Percentiles rank a stretch among this genome's conserved stretches.
phyloP scores from a whole-genome alignment of 2,113 vertebrate species.

The Ammodytes dubius region DNA sequence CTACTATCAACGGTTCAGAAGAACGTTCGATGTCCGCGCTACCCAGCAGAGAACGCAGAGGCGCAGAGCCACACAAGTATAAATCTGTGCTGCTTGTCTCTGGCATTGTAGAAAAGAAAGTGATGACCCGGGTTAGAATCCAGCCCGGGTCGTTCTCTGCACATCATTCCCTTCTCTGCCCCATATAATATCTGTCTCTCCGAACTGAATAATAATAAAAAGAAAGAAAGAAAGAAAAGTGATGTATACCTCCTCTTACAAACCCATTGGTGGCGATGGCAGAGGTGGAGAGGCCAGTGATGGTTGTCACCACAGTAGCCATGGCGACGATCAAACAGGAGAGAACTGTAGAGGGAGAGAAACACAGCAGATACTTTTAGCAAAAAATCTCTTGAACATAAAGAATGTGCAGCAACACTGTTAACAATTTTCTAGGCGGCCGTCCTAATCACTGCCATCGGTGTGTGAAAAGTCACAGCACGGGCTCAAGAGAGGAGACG shows the following conservation, averaged over 20 bases:
- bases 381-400: not conserved
- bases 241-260: slow-evolving; percentile 93
- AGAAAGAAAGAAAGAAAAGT: not conserved
- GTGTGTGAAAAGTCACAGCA: slow-evolving; percentile 41
- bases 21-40: no score
- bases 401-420: slow-evolving; percentile 23
- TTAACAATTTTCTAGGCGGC: slow-evolving; percentile 25
- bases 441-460: slow-evolving; percentile 4
- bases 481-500: not conserved
- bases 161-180: no score
- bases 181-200: no score
- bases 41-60: no score
- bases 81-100: no score
- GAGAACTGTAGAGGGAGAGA: slow-evolving; percentile 82
- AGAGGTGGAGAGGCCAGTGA: slow-evolving; percentile 97
- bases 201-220: no score
- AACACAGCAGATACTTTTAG: slow-evolving; percentile 14
- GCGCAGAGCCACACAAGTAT: no score
- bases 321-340: slow-evolving; percentile 91
- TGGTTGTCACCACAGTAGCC: slow-evolving; percentile 97
- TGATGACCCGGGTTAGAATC: no score
- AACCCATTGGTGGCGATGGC: slow-evolving; percentile 98
- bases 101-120: no score
- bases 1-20: no score
- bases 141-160: no score